Evolutionary conservation across 2,797 vertebrate species (phyloP).

Genomic region (Acanthurus lineatus): DNA sequence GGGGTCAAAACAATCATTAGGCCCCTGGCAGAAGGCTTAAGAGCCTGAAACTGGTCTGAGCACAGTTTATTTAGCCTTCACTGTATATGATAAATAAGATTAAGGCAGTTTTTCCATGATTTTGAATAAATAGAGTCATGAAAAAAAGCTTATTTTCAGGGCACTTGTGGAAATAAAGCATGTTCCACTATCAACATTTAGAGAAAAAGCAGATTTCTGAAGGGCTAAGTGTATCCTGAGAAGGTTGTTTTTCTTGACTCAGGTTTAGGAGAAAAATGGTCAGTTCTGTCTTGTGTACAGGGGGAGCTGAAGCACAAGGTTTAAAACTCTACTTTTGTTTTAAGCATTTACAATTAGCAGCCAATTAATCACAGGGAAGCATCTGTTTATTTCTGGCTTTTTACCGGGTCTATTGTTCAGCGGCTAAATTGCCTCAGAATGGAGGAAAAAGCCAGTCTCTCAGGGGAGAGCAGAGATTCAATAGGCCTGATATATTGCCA

Average conservation of each 20-base stretch:
- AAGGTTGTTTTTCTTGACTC: slow-evolving; percentile 17
- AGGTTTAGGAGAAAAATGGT: slow-evolving; percentile 7
- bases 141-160: slow-evolving; percentile 28
- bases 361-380: slow-evolving; percentile 54
- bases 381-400: slow-evolving; percentile 45
- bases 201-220: slow-evolving; percentile 22
- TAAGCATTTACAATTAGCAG: slow-evolving; percentile 30
- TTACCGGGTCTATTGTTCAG: slow-evolving; percentile 53
- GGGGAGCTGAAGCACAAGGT: not conserved
- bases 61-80: slow-evolving; percentile 35
- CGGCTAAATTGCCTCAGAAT: slow-evolving; percentile 52
- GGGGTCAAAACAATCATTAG: slow-evolving; percentile 54
- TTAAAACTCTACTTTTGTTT: slow-evolving; percentile 29
- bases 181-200: slow-evolving; percentile 37
- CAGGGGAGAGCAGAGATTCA: slow-evolving; percentile 44
- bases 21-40: slow-evolving; percentile 15
- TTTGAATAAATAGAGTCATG: not conserved
- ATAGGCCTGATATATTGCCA: slow-evolving; percentile 38
- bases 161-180: slow-evolving; percentile 36
- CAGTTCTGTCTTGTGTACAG: not conserved
- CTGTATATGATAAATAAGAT: slow-evolving; percentile 4
- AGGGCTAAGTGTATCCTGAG: slow-evolving; percentile 20
- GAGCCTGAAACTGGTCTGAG: slow-evolving; percentile 5
- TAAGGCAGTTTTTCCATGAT: not conserved
- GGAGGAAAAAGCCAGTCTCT: slow-evolving; percentile 44